A percentile compares a stretch with the other conserved stretches of the same genome.
phyloP scores from a whole-genome alignment of 2,888 invertebrate genomes.

The Orthonevra nobilis region DNA sequence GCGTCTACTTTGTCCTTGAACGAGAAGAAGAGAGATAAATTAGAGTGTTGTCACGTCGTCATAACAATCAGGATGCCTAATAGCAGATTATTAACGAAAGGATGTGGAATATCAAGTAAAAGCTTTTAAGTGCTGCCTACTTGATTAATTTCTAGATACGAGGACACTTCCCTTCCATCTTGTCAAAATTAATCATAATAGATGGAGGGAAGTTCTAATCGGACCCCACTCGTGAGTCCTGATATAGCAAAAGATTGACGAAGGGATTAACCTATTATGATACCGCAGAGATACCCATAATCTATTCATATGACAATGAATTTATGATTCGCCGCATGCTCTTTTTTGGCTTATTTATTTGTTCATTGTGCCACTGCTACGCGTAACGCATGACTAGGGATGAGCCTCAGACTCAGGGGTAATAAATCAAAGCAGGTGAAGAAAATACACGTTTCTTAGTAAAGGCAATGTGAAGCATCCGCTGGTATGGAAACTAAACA shows the following conservation, averaged over 20 bases:
- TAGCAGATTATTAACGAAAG: slow-evolving; percentile 36
- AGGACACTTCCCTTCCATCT: slow-evolving; percentile 4
- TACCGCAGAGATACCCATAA: slow-evolving; percentile 6
- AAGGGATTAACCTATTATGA: slow-evolving; percentile 18
- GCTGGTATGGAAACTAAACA: slow-evolving; percentile 4
- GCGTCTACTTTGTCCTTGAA: no score
- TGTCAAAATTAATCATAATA: slow-evolving; percentile 41
- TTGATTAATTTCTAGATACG: slow-evolving; percentile 39
- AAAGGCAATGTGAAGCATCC: slow-evolving; percentile 20
- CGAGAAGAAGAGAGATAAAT: no score
- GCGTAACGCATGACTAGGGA: not conserved
- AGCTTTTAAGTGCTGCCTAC: slow-evolving; percentile 44
- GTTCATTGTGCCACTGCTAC: not conserved
- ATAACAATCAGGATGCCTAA: slow-evolving; percentile 35
- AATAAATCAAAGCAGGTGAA: slow-evolving; percentile 51
- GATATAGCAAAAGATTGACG: slow-evolving; percentile 1
- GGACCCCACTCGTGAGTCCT: not conserved
- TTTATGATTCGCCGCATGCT: slow-evolving; percentile 14
- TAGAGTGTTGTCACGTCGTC: no score
- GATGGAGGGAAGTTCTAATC: no score
- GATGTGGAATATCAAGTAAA: slow-evolving; percentile 43
- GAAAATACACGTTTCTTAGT: slow-evolving; percentile 30
- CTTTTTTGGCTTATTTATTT: not conserved
- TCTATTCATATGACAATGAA: slow-evolving; percentile 17
- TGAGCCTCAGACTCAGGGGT: no score